Base-by-base conservation (phyloP, 2,888 invertebrate species). In the Synanthedon tipuliformis region DNA sequence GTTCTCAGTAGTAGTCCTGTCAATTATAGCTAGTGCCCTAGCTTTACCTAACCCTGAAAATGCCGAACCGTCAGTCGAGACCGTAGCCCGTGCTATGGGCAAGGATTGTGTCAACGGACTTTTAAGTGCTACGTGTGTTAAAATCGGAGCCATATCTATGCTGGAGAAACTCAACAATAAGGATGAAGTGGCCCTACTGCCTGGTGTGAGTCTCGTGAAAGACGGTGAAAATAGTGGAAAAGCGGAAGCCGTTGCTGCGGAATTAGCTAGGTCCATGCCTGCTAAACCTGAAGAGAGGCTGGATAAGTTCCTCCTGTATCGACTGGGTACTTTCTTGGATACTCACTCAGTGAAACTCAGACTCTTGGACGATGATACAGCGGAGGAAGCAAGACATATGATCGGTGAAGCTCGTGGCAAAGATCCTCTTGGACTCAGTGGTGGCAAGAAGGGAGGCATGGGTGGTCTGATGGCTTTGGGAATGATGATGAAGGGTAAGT, bases 261-360 rank as follows among this genome's bases (percentile, higher is more conserved):
- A 93, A 64, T 75, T 93, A 1, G 92, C 93, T 0, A 88, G 92
- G 59, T 91, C 91, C 51, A 90, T 92, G 63, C 92, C 93, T 0
- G 89, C 91, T 52, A 92, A 93, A 65, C 89, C 92, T 1, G 92
- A 92, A 63, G 92, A 91, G 12, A 88, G 92, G 12, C 74, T 94
- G 53, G 93, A 94, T 68, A 92, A 92, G 11, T 92, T 90, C 62
- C 87, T 94, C 41, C 66, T 93, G 59, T 91, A 91, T 61, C 92
- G 92, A 65, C 75, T 94, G 45, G 90, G 90, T 16, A 89, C 89
- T 50, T 92, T 93, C 60, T 69, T 94, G 51, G 91, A 90, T 71
- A 91, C 90, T 12, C 93, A 93, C 62, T 90, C 92, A 0, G 80
- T 94, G 59, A 91, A 92, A 52, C 85, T 94, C 56, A 90, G 90